phyloP scores from a whole-genome alignment of 2,113 vertebrate genomes.

The Takifugu bimaculatus region DNA sequence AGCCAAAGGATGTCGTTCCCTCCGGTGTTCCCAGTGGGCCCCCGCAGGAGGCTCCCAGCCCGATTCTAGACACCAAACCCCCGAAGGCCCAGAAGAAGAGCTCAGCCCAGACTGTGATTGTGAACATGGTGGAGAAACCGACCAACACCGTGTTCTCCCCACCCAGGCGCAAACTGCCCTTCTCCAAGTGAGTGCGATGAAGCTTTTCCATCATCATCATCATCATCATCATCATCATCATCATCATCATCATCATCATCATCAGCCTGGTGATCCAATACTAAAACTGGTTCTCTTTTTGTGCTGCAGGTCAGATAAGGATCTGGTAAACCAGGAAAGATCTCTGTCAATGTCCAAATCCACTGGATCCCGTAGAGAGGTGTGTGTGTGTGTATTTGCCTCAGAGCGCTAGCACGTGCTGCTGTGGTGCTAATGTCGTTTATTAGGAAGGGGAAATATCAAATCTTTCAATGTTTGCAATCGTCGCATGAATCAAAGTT shows the following conservation, averaged over 20 bases:
- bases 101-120: conserved; percentile 69
- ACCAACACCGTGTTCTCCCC: conserved; percentile 77
- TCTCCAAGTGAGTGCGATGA: conserved; percentile 79
- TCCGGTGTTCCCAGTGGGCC: conserved; percentile 2
- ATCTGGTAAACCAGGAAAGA: conserved; percentile 76
- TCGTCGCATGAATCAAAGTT: no score
- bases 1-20: conserved; percentile 23
- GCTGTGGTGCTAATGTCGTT: no score
- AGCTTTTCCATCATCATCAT: neutral
- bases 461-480: no score
- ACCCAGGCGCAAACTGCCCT: conserved; percentile 78
- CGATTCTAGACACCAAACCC: conserved; percentile 67
- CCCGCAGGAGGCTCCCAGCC: conserved; percentile 56
- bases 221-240: neutral
- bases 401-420: no score
- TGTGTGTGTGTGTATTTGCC: conserved; percentile 25
- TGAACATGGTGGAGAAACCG: conserved; percentile 74
- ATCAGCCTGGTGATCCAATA: neutral
- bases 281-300: neutral
- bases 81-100: conserved; percentile 67
- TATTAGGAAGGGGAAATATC: no score
- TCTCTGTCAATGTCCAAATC: conserved; percentile 72
- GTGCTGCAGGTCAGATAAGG: conserved; percentile 76
- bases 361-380: conserved; percentile 69
- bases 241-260: no score